phyloP scores from a whole-genome alignment of 2,113 vertebrate genomes.

The Talpa occidentalis region DNA sequence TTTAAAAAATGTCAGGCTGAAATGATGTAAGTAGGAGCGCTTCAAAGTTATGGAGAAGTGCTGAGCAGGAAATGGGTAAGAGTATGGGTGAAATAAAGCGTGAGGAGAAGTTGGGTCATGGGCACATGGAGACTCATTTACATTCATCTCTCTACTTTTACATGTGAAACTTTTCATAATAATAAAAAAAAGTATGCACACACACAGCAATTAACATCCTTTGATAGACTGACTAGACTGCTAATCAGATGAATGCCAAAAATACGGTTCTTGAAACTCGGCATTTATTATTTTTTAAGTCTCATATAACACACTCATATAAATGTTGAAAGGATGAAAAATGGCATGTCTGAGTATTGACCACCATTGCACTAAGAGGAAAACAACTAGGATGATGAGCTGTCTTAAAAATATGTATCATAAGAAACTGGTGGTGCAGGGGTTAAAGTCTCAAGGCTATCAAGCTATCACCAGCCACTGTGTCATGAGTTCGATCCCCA shows the following conservation, averaged over 20 bases:
- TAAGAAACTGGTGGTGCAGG: background rate
- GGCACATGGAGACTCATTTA: background rate
- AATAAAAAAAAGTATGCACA: background rate
- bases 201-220: conserved; percentile 2
- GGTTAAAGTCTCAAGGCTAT: no score
- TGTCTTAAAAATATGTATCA: background rate
- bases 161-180: conserved; percentile 34
- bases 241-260: conserved; percentile 40
- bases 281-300: conserved; percentile 44
- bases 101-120: background rate
- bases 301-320: background rate
- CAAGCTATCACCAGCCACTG: no score
- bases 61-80: background rate
- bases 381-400: background rate
- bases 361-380: background rate
- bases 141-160: background rate
- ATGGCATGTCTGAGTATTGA: background rate
- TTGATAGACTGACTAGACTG: background rate
- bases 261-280: conserved; percentile 3
- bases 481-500: no score
- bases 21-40: conserved; percentile 1
- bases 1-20: conserved; percentile 32
- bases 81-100: background rate
- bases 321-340: conserved; percentile 26
- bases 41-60: conserved; percentile 7